phyloP scores from a whole-genome alignment of 2,113 vertebrate species.

The Brachyhypopomus occidentalis region DNA sequence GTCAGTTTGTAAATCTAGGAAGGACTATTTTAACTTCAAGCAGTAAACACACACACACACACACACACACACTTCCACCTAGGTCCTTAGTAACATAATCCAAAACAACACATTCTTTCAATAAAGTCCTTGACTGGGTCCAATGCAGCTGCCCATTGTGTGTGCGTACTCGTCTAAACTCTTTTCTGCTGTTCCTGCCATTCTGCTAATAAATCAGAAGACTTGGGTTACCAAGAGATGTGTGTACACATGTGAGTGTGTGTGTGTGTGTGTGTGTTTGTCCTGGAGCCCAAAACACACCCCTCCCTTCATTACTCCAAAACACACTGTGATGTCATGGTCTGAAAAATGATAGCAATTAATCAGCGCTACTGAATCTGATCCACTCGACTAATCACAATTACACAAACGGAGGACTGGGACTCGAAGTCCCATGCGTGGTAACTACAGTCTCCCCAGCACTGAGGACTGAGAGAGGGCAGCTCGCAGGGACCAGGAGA shows the following conservation, averaged over 20 bases:
- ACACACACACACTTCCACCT: constrained; percentile 46
- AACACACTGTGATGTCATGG: constrained; percentile 64
- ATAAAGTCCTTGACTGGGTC: constrained; percentile 60
- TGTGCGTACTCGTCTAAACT: constrained; percentile 53
- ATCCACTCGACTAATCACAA: constrained; percentile 68
- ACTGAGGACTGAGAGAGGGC: constrained; percentile 15
- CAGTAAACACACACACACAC: constrained; percentile 15
- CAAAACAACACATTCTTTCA: constrained; percentile 69
- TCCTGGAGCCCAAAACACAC: constrained; percentile 29
- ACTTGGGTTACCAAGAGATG: constrained; percentile 59
- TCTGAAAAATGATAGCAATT: constrained; percentile 70
- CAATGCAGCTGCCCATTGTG: constrained; percentile 48
- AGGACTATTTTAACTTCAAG: background rate
- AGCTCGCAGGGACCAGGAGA: constrained; percentile 18
- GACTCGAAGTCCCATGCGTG: constrained; percentile 16
- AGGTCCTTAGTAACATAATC: constrained; percentile 56
- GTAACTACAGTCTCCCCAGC: constrained; percentile 44
- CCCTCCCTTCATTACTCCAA: constrained; percentile 48
- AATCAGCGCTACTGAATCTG: constrained; percentile 73
- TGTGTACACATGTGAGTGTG: background rate
- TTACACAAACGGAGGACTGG: constrained; percentile 67
- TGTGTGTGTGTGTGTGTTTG: constrained; percentile 10
- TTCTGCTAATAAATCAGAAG: constrained; percentile 66
- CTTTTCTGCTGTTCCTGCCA: constrained; percentile 66
- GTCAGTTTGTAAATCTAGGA: constrained; percentile 57